Conservation (phyloP, 2,113 vertebrate species). For the Sturnira hondurensis region DNA sequence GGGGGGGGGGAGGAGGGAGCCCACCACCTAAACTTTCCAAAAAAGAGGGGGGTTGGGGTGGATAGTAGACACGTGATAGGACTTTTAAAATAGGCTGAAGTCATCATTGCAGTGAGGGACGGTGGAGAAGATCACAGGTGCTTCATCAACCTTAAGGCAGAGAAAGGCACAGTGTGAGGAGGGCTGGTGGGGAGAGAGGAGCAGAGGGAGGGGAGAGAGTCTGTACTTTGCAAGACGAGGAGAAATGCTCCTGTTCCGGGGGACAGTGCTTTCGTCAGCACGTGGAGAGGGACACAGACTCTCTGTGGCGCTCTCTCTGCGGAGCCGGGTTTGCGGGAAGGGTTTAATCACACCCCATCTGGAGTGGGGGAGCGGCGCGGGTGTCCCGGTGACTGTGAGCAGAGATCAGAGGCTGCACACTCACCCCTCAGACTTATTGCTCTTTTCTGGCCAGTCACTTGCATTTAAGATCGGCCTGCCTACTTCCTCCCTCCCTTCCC, state of each 20-base stretch:
- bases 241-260: neutral
- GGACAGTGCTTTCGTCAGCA: slow-evolving; percentile 4
- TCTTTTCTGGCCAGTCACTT: neutral
- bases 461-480: slow-evolving; percentile 3
- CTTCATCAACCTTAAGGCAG: neutral
- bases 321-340: neutral
- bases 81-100: neutral
- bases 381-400: neutral
- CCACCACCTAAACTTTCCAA: neutral
- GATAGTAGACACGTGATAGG: neutral
- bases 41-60: neutral
- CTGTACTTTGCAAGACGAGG: neutral
- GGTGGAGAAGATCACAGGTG: neutral
- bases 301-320: neutral
- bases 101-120: neutral
- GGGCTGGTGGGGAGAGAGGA: too few species aligned
- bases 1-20: neutral
- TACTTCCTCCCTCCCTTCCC: neutral
- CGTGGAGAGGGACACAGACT: neutral
- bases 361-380: neutral
- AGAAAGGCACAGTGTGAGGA: neutral
- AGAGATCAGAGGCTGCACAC: neutral
- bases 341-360: neutral
- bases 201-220: neutral
- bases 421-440: neutral